Evolutionary conservation across 2,113 vertebrate species (phyloP).

Genomic region (Suncus etruscus): DNA sequence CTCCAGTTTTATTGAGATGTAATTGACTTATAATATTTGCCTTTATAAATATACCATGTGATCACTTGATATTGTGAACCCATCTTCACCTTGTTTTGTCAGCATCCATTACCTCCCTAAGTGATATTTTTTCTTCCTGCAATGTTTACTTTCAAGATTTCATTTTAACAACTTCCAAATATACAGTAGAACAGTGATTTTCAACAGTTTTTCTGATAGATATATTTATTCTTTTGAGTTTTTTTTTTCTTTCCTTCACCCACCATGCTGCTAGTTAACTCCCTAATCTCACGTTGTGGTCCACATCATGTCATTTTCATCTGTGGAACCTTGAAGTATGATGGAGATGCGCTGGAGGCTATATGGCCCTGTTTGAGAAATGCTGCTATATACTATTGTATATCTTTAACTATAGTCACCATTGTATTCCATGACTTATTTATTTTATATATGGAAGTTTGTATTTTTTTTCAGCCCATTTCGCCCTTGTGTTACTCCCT

Average conservation of each 20-base stretch:
- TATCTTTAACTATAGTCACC: too few species aligned
- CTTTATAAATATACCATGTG: neutral
- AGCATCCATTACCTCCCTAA: neutral
- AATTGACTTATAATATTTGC: neutral
- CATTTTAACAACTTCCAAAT: conserved; percentile 8
- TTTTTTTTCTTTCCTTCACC: too few species aligned
- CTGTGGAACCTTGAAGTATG: too few species aligned
- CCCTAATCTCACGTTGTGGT: too few species aligned
- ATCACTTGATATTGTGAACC: neutral
- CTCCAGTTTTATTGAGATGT: neutral
- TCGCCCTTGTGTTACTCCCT: too few species aligned
- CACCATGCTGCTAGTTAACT: too few species aligned
- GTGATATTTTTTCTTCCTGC: neutral
- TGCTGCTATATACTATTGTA: neutral
- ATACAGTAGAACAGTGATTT: too few species aligned
- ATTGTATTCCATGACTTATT: neutral
- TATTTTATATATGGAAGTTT: neutral
- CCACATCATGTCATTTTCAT: too few species aligned
- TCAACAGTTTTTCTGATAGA: too few species aligned
- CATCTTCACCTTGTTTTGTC: neutral
- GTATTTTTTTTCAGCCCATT: neutral
- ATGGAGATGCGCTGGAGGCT: too few species aligned
- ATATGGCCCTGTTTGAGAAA: too few species aligned
- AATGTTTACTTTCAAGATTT: conserved; percentile 23
- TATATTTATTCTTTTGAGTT: too few species aligned